Percentiles rank a stretch among this genome's conserved stretches.
phyloP scores from a whole-genome alignment of 2,888 invertebrate species.

The Pollenia angustigena region DNA sequence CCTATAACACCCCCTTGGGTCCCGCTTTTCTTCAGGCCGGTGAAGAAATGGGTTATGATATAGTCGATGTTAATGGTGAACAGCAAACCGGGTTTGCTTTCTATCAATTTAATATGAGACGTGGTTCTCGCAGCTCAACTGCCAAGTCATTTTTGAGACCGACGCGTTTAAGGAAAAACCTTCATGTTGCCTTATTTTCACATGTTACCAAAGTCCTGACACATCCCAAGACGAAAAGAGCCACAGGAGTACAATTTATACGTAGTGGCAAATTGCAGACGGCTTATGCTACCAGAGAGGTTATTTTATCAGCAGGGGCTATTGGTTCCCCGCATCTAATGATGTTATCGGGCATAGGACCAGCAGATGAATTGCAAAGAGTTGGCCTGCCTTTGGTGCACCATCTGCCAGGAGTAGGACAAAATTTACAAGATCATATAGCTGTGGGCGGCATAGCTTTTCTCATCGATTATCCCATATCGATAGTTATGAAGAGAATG shows the following conservation, averaged over 20 bases:
- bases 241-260: constrained; percentile 92
- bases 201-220: constrained; percentile 92
- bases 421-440: constrained; percentile 95
- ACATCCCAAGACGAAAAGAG: constrained; percentile 89
- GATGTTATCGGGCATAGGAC: constrained; percentile 95
- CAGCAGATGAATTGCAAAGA: constrained; percentile 89
- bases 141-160: constrained; percentile 94
- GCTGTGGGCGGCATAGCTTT: constrained; percentile 94
- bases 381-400: constrained; percentile 90
- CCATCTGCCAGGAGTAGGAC: constrained; percentile 93
- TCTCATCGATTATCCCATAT: constrained; percentile 91
- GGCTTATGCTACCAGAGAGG: constrained; percentile 83
- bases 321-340: constrained; percentile 96
- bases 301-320: constrained; percentile 89
- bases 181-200: constrained; percentile 92
- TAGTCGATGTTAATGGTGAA: constrained; percentile 93
- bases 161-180: constrained; percentile 89
- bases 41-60: constrained; percentile 96
- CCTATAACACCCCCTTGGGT: constrained; percentile 89
- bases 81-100: constrained; percentile 94
- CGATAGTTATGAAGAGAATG: constrained; percentile 91
- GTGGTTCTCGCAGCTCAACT: constrained; percentile 92
- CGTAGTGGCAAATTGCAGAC: constrained; percentile 86
- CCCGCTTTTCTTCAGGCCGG: constrained; percentile 94
- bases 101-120: constrained; percentile 94